Base-by-base conservation (phyloP, 2,797 vertebrate genomes). In the Cryptoblepharus egeriae region DNA sequence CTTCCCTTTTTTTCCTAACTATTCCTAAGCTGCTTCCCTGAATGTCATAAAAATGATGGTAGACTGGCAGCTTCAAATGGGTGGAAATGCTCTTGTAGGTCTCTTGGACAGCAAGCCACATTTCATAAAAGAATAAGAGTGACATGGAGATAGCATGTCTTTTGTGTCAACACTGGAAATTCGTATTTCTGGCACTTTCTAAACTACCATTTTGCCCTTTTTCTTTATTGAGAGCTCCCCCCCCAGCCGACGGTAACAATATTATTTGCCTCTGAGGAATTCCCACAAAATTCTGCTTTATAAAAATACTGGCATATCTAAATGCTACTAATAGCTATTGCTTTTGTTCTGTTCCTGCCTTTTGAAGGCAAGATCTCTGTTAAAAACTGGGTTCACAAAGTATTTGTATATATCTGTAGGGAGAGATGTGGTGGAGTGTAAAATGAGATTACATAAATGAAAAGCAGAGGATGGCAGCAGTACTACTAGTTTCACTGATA, bases 391-490 rank as follows among this genome's bases (percentile, higher is more conserved):
- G 63, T 15, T 60, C 30, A 12, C 39, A 64, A 79, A 75, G 1
- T 20, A 13, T 7, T 8, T 55, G 4, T 24, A 61, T 64, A 60
- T 75, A 83, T 80, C 82, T 0, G 0, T 71, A 78, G 71, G 45
- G 60, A 72, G 77, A 82, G 42, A 78, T 30, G 65, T 85, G 79
- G 63, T 82, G 63, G 71, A 77, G 39, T 55, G 20, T 78, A 75
- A 85, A 64, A 76, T 58, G 76, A 79, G 26, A 37, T 76, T 83
- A 81, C 89, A 18, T 86, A 79, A 85, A 85, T 88, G 89, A 91
- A 85, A 86, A 91, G 90, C 92, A 90, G 90, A 93, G 88, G 91
- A 92, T 94, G 92, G 90, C 90, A 93, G 91, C 88, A 93, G 83
- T 77, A 87, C 77, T 91, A 87, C 77, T 94, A 64, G 76, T 90